Conservation (phyloP, 2,113 vertebrate genomes). For the Calonectris borealis region DNA sequence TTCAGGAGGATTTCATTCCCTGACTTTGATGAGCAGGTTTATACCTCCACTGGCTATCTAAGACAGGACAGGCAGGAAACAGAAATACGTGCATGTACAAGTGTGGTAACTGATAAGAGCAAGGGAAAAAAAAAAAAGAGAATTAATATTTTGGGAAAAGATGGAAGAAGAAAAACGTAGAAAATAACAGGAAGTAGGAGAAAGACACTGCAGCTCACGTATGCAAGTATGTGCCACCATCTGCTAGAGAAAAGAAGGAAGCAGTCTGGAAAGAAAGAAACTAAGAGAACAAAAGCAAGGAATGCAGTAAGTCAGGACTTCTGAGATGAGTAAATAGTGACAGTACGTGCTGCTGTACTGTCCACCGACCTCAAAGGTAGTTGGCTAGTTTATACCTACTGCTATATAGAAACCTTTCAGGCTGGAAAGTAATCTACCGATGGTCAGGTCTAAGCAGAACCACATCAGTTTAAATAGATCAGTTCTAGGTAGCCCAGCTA, state of each 20-base stretch:
- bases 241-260: constrained; percentile 11
- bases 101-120: neutral
- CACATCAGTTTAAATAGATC: neutral
- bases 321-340: neutral
- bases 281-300: constrained; percentile 28
- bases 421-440: neutral
- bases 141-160: neutral
- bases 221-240: neutral
- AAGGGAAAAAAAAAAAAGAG: neutral
- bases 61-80: neutral
- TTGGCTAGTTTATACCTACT: neutral
- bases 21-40: neutral
- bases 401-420: neutral
- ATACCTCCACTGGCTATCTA: neutral
- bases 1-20: neutral
- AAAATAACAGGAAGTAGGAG: constrained; percentile 13
- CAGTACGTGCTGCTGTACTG: neutral
- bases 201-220: neutral
- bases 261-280: neutral
- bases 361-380: neutral
- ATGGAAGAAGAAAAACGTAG: neutral
- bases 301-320: constrained; percentile 53
- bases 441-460: neutral
- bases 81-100: neutral
- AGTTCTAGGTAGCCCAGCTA: neutral